Evolutionary conservation across 2,113 vertebrate species (phyloP).

Genomic region (Malaclemys terrapin): DNA sequence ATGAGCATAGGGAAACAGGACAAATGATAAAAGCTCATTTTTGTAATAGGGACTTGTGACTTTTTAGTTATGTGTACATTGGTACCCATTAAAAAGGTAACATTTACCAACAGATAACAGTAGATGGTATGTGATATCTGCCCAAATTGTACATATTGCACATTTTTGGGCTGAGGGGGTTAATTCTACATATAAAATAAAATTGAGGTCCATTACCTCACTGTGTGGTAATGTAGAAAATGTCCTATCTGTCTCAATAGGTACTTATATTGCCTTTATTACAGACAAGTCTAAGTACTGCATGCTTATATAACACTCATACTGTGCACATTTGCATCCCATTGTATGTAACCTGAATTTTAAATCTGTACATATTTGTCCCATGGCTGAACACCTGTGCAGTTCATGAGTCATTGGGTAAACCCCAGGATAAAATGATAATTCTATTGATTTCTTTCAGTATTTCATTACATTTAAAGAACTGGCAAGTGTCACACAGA

Average conservation of each 20-base stretch:
- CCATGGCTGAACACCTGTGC: not conserved
- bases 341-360: not conserved
- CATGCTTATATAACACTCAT: rapidly evolving
- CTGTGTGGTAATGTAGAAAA: no score
- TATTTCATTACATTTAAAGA: not conserved
- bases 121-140: not conserved
- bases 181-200: not conserved
- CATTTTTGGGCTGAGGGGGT: not conserved
- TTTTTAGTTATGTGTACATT: not conserved
- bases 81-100: not conserved
- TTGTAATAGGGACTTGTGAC: not conserved
- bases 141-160: not conserved
- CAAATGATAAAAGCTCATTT: not conserved
- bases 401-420: not conserved
- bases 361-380: not conserved
- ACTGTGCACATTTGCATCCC: not conserved
- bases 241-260: not conserved
- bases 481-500: not conserved
- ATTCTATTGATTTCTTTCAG: not conserved
- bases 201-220: not conserved
- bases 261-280: not conserved
- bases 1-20: not conserved
- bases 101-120: not conserved
- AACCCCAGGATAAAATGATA: not conserved
- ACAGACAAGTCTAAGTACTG: not conserved